These are phyloP conservation scores for Boulengeromyrus knoepffleri DNA, from an alignment of 2,113 vertebrate genomes.

Conservation along the genomic window DNA sequence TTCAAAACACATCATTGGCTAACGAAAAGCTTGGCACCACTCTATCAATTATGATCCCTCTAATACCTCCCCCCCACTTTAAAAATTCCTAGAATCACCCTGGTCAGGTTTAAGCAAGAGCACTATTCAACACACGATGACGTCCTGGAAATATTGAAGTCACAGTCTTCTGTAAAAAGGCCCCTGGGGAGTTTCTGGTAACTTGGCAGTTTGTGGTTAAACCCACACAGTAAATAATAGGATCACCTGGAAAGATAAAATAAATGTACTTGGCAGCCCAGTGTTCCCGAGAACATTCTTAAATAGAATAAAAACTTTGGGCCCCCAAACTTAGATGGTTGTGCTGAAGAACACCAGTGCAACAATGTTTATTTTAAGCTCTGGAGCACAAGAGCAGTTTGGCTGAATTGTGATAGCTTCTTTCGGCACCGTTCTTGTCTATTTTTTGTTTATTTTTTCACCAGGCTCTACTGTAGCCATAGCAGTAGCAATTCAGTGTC, in stretches of 20 bases:
- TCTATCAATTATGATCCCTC: not conserved
- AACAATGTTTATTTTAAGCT: not conserved
- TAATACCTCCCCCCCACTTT: not conserved
- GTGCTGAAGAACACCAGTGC: not conserved
- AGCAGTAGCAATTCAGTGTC: not conserved
- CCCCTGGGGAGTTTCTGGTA: not conserved
- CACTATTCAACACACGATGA: not conserved
- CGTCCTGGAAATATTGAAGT: not conserved
- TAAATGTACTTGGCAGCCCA: not conserved
- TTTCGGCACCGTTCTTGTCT: not conserved
- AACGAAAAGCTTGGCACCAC: not conserved
- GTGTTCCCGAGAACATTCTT: not conserved
- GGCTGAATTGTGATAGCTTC: too few relatives aligned
- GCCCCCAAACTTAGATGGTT: not conserved
- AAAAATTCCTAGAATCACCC: not conserved
- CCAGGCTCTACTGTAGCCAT: not conserved
- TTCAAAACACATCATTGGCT: not conserved
- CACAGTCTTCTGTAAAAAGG: not conserved
- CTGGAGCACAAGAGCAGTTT: not conserved
- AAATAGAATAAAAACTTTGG: not conserved
- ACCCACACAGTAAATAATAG: slow-evolving; percentile 7
- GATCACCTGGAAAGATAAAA: slow-evolving; percentile 2
- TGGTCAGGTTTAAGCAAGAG: not conserved
- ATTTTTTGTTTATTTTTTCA: not conserved
- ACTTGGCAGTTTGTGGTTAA: slow-evolving; percentile 12